These are phyloP conservation scores for Silurus asotus DNA, from an alignment of 2,113 vertebrate genomes.

Conservation along the genomic window DNA sequence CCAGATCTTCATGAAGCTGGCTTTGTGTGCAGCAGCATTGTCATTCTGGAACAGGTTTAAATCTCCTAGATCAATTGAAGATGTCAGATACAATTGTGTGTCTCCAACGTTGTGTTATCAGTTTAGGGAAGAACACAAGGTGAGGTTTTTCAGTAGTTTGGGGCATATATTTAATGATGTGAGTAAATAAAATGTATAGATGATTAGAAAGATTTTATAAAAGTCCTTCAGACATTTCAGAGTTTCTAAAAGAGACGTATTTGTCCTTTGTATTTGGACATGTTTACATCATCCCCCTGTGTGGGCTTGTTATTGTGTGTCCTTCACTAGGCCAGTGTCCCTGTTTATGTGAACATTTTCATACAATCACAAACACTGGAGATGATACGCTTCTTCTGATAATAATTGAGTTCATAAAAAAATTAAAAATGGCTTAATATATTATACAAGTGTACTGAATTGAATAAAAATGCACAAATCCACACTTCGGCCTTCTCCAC, in stretches of 20 bases:
- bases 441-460: not conserved
- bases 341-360: slow-evolving; percentile 15
- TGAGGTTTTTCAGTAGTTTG: no score
- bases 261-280: not conserved
- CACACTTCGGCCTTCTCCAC: not conserved
- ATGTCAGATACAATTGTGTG: no score
- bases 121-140: no score
- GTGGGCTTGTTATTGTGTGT: not conserved
- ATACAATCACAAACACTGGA: slow-evolving; percentile 10
- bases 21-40: no score
- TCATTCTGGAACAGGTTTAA: no score
- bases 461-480: not conserved
- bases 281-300: slow-evolving; percentile 10
- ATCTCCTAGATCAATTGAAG: no score
- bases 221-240: not conserved
- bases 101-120: no score
- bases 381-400: slow-evolving; percentile 10
- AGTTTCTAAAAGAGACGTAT: not conserved
- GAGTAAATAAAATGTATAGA: not conserved
- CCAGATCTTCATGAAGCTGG: no score
- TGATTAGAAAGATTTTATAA: not conserved
- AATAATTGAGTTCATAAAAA: slow-evolving; percentile 22
- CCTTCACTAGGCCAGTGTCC: not conserved
- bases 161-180: not conserved
- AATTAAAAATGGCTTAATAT: not conserved